Evolutionary conservation across 2,113 vertebrate genomes (phyloP), one percentile per base, ranked within the genome.

Genomic region (Morone chrysops): DNA sequence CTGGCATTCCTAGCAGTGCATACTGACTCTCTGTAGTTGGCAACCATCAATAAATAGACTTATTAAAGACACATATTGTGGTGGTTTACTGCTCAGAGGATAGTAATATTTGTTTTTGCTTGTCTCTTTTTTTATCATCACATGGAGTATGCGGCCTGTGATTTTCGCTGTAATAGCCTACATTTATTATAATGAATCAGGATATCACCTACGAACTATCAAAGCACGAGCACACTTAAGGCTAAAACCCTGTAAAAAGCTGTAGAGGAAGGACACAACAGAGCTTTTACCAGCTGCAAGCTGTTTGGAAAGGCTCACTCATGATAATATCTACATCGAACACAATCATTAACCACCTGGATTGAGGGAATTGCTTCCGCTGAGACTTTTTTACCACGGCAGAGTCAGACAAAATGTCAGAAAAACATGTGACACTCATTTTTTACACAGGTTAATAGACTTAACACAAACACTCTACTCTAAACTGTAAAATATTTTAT

Each of bases 251-350:
- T 51, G 70, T 70, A 43, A 78, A 57, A 88, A 75, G 43, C 78
- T 65, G 53, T 13, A 68, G 77, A 84, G 73, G 78, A 83, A 84
- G 73, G 78, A 83, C 70, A 74, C 73, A 80, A n/a, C 66, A 70
- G 63, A 67, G 80, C 63, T 79, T 62, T 63, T 81, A 77, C 70
- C 85, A 90, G 83, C 87, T 89, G 83, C 78, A 84, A 81, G 70
- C 77, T 87, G 67, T 90, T 86, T 84, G 84, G 43, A 79, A 75
- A 73, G 70, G 47, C 61, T 82, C 68, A 81, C 81, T 83, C 74
- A 78, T 87, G 82, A 89, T 90, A 84, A 90, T 84, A 85, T 90
- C 81, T 78, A 57, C 76, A 78, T 71, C 4, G 13, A 85, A 86
- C 77, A 80, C 69, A 73, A 75, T 85, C 77, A 82, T 88, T 88